phyloP scores from a whole-genome alignment of 2,113 vertebrate species.

The Lagenorhynchus albirostris region DNA sequence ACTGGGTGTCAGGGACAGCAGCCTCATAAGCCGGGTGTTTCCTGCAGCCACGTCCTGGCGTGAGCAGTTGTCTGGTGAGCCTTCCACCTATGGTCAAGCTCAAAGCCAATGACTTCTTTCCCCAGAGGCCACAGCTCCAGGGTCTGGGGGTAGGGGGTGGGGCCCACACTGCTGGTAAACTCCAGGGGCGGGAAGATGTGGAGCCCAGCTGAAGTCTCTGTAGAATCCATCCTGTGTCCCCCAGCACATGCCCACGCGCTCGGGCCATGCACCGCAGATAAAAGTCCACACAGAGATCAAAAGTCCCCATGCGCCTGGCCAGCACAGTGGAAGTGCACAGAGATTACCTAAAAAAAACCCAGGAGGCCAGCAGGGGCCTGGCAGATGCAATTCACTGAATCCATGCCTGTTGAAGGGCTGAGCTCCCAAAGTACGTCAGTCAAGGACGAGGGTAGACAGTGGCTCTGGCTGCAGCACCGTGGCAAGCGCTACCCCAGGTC shows the following conservation, averaged over 20 bases:
- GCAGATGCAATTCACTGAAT: background rate
- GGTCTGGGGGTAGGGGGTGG: background rate
- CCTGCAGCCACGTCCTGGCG: too few relatives aligned
- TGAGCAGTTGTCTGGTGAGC: background rate
- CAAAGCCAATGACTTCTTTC: background rate
- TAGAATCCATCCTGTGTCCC: background rate
- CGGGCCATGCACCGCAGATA: background rate
- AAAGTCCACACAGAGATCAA: background rate
- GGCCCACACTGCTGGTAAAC: background rate
- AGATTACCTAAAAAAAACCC: background rate
- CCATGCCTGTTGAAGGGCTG: rapidly evolving
- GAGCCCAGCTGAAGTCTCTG: too few relatives aligned
- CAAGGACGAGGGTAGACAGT: background rate
- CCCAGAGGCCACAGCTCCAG: background rate
- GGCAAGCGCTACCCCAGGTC: background rate
- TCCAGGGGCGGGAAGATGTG: background rate
- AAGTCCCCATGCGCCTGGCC: rapidly evolving
- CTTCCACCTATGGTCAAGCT: background rate
- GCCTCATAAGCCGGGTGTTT: background rate
- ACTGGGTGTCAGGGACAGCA: background rate
- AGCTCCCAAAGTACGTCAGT: background rate
- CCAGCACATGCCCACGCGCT: background rate
- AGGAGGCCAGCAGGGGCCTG: background rate
- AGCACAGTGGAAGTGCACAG: too few relatives aligned
- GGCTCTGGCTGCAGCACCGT: background rate